A percentile compares a stretch with the other conserved stretches of the same genome.
These are phyloP conservation scores for Pollicipes pollicipes DNA, from an alignment of 1,140 invertebrate species.

Conservation along the genomic window DNA sequence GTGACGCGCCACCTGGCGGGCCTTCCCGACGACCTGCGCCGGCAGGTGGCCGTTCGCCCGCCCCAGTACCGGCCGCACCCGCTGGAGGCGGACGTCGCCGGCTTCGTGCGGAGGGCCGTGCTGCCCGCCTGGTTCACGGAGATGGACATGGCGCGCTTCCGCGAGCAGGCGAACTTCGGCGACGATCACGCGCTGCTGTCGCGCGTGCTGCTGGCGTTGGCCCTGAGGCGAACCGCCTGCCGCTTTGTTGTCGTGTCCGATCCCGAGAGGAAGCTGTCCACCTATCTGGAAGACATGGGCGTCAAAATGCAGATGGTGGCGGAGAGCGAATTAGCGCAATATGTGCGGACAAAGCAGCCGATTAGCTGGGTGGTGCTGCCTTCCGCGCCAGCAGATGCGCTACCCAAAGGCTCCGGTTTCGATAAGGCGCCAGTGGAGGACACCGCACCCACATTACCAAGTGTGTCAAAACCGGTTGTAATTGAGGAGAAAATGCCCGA, in stretches of 20 bases:
- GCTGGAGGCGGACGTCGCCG: background rate
- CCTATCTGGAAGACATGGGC: too few relatives aligned
- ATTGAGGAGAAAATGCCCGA: too few relatives aligned
- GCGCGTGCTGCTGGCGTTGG: background rate
- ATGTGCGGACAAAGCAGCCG: too few relatives aligned
- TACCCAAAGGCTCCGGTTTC: too few relatives aligned
- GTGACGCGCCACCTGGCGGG: background rate
- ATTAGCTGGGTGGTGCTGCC: too few relatives aligned
- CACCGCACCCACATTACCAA: too few relatives aligned
- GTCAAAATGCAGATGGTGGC: too few relatives aligned
- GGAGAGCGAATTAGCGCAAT: too few relatives aligned
- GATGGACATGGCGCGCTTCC: too few relatives aligned
- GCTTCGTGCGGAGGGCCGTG: background rate
- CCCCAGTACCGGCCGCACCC: background rate
- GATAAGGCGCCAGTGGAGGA: too few relatives aligned
- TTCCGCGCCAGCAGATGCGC: too few relatives aligned
- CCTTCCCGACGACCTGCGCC: background rate
- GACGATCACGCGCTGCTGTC: background rate
- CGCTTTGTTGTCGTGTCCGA: background rate
- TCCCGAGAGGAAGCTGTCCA: background rate
- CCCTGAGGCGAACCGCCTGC: background rate
- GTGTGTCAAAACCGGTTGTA: too few relatives aligned
- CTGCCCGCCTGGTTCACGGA: background rate
- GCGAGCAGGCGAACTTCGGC: background rate
- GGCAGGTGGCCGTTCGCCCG: background rate